Evolutionary conservation across 2,113 vertebrate species (phyloP).

Genomic region (Aegithalos caudatus): DNA sequence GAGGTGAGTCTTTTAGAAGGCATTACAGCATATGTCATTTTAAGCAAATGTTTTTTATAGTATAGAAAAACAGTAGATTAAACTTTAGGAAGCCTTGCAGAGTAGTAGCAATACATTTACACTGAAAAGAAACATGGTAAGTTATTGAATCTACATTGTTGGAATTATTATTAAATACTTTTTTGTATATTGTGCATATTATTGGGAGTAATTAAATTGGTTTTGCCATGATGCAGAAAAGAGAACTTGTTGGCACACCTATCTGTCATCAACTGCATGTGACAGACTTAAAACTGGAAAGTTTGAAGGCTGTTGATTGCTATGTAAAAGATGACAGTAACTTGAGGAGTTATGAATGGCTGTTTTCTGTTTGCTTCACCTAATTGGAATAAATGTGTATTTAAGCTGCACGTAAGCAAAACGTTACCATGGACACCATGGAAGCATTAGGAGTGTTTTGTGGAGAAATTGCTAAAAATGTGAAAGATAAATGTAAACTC

Average conservation of each 20-base stretch:
- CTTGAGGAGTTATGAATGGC: background rate
- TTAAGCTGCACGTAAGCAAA: constrained; percentile 38
- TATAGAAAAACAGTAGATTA: background rate
- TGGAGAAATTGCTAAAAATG: constrained; percentile 50
- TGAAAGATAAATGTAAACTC: constrained; percentile 44
- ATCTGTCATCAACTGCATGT: background rate
- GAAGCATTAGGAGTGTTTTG: constrained; percentile 14
- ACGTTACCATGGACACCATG: constrained; percentile 31
- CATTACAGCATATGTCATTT: background rate
- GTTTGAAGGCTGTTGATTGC: background rate
- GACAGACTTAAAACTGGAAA: background rate
- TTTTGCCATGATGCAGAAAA: background rate
- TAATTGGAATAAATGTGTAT: constrained; percentile 48
- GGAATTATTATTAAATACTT: background rate
- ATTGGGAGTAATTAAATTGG: background rate
- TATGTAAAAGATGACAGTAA: background rate
- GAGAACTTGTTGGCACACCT: background rate
- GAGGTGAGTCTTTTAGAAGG: background rate
- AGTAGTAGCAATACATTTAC: background rate
- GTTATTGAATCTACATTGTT: background rate
- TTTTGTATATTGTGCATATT: background rate
- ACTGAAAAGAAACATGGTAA: background rate
- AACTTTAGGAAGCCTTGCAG: background rate
- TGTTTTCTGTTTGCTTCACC: constrained; percentile 1
- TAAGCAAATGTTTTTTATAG: background rate